Base-by-base conservation (phyloP, 2,888 invertebrate genomes). In the Drosophila longiperda region DNA sequence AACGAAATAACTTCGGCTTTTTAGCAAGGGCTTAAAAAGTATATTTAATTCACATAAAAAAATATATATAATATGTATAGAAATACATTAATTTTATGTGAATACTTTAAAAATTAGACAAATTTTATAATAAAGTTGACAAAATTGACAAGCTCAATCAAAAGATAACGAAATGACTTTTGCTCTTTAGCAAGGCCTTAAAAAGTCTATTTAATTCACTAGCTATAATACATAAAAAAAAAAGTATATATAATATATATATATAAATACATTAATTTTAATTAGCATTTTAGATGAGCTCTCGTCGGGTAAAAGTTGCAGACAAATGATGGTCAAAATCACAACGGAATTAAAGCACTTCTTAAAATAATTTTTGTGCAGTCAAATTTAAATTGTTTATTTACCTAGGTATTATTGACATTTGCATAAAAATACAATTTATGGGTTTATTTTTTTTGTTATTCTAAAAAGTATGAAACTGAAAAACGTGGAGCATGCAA, bases 401-500 rank as follows among this genome's bases (percentile, higher is more conserved):
- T 75, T 53, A 29, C 36, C 6, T 48, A 15, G 26, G 9, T 7
- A 8, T 1, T 7, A 3, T 45, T 8, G 23, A 33, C 23, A 38
- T 76, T 76, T 38, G 49, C 65, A 58, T 67, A 61, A 26, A 29
- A 26, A 26, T 62, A 29, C 40, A 52, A 45, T 58, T 62, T 52
- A 52, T 55, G 42, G 38, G 67, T 55, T 66, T 54, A 50, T 26
- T 26, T 33, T 36, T 29, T 48, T 60, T 70, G 57, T 70, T 64
- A 53, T 66, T 68, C 52, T 29, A 59, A 61, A 55, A 50, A 59
- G 49, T 54, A 29, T 20, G 32, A 32, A 62, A 49, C 63, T 58
- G 32, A 65, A 45, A 45, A 34, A 50, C 62, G 57, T 40, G n/a
- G n/a, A n/a, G n/a, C n/a, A 58, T 74, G 69, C 38, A 70, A 70